Evolutionary conservation across 2,888 invertebrate species (phyloP), one percentile per base, ranked within the genome.

Genomic region (Pseudoips prasinana): DNA sequence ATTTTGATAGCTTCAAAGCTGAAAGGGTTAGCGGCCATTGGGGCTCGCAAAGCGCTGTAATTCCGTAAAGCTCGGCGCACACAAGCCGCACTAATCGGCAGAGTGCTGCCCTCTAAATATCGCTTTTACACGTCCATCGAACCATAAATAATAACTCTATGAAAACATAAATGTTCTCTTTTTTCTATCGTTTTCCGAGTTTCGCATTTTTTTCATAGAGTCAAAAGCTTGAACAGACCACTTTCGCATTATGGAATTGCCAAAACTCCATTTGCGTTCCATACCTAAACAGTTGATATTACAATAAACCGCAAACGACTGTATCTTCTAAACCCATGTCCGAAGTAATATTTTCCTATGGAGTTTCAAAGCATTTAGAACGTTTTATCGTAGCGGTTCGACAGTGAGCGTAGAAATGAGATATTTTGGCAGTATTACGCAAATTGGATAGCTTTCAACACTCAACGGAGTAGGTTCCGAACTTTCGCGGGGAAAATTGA

Each of bases 391-490:
- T 47, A 47, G 52, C 39, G 51, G 41, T 53, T 61, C 52, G 60
- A 64, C 75, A 82, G 80, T 80, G 76, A 86, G 83, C 85, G 87
- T 84, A 88, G 88, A 88, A 88, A 88, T 88, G 87, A 88, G 88
- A 88, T 88, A 88, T 88, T 88, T 88, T 86, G 88, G 85, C 79
- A 87, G 88, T 88, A 88, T 88, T 88, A 88, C 86, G 87, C 87
- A 88, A 88, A 88, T 88, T 88, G 88, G 88, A 88, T 88, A 87
- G 88, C 88, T 88, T 88, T 88, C 88, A 86, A 88, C 88, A 88
- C 88, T 88, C 88, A 78, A 83, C 87, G 81, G 79, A 85, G 87
- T 87, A 86, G 80, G 84, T 85, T 87, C 78, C 77, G 82, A 88
- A 88, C 78, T 88, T 87, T 87, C 79, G 85, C 74, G 79, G 76